Percentiles rank a stretch among this genome's conserved stretches.
phyloP scores from a whole-genome alignment of 2,888 invertebrate species.

The Metacarcinus magister region DNA sequence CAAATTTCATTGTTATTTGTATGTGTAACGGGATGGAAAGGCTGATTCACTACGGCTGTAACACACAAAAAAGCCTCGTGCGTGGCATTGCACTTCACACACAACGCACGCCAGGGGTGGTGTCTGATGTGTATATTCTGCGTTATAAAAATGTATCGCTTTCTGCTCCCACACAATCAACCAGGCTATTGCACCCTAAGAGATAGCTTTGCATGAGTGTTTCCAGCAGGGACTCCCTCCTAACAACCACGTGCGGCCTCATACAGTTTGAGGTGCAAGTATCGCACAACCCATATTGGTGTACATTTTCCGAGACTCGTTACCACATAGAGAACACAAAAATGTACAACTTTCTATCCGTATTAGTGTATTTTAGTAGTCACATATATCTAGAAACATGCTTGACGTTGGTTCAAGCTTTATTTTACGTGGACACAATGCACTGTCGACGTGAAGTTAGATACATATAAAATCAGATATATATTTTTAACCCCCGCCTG shows the following conservation, averaged over 20 bases:
- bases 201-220: background rate
- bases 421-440: no score
- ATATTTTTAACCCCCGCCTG: background rate
- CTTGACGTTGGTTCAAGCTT: no score
- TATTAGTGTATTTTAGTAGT: no score
- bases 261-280: background rate
- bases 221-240: background rate
- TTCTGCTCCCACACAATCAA: background rate
- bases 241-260: background rate
- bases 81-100: background rate
- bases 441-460: no score
- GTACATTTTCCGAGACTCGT: background rate
- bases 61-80: background rate
- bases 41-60: background rate
- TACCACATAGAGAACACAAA: background rate
- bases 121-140: background rate
- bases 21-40: background rate
- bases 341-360: no score
- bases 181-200: background rate
- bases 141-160: background rate
- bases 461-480: no score
- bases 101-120: background rate
- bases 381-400: no score
- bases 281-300: background rate
- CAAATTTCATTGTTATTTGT: no score